phyloP scores from a whole-genome alignment of 2,797 vertebrate species.

The Catostomus latipinnis region DNA sequence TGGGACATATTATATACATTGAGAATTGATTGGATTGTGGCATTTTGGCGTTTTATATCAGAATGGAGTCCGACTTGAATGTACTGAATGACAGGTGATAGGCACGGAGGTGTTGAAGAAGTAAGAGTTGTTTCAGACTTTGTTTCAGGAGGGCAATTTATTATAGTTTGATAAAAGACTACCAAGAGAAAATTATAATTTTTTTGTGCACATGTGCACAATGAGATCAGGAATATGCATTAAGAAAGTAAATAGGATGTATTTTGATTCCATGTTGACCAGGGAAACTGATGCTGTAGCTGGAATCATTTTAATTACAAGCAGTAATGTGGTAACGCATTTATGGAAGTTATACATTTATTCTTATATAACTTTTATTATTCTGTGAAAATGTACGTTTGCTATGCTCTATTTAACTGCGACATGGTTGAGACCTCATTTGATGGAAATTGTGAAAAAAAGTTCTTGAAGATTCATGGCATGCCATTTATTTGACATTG shows the following conservation, averaged over 20 bases:
- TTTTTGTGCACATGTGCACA: too few relatives aligned
- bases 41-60: background rate
- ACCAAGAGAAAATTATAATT: too few relatives aligned
- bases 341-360: background rate
- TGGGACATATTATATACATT: background rate
- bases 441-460: constrained; percentile 61
- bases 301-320: too few relatives aligned
- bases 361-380: background rate
- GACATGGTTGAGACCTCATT: background rate
- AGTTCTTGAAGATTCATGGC: constrained; percentile 63
- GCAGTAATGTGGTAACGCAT: background rate
- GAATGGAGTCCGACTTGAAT: background rate
- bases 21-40: background rate
- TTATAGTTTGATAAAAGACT: too few relatives aligned
- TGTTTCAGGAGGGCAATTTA: too few relatives aligned
- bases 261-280: too few relatives aligned
- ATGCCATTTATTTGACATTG: constrained; percentile 68
- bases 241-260: too few relatives aligned
- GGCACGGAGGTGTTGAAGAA: background rate
- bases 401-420: background rate
- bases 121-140: background rate
- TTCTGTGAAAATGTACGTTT: background rate
- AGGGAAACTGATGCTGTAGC: too few relatives aligned
- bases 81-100: background rate
- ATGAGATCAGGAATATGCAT: too few relatives aligned